phyloP scores from a whole-genome alignment of 2,888 invertebrate species.

The Pegoplata infirma region DNA sequence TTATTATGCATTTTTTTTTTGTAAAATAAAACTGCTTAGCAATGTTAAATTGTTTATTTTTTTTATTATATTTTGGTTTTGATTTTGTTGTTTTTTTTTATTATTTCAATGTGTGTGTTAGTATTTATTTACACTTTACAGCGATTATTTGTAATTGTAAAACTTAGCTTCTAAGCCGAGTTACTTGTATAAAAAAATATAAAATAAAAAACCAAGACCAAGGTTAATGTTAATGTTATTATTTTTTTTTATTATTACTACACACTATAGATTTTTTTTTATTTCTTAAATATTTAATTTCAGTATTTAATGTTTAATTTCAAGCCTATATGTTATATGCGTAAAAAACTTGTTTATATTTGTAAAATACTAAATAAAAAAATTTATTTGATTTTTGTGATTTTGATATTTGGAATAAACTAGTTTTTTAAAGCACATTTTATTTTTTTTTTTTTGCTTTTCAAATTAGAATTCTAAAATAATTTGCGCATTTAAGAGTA shows the following conservation, averaged over 20 bases:
- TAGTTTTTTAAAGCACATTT: neutral
- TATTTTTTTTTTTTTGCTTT: too few species aligned
- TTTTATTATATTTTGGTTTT: conserved; percentile 31
- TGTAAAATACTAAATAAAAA: neutral
- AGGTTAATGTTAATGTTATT: conserved; percentile 60
- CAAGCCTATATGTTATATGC: conserved; percentile 49
- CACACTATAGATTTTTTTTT: conserved; percentile 18
- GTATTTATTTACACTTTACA: neutral
- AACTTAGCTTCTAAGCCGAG: conserved; percentile 51
- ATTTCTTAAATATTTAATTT: conserved; percentile 16
- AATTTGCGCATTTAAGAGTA: neutral
- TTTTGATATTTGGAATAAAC: neutral
- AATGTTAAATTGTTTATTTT: conserved; percentile 44
- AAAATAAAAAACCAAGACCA: conserved; percentile 53
- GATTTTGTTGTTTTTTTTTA: conserved; percentile 14
- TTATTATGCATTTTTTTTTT: neutral
- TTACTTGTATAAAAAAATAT: neutral
- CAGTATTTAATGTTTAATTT: conserved; percentile 38
- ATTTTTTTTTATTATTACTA: conserved; percentile 3
- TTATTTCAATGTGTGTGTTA: neutral
- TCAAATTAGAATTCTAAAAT: neutral
- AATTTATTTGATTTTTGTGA: neutral
- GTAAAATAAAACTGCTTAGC: conserved; percentile 53
- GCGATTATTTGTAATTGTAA: conserved; percentile 44
- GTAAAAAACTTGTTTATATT: conserved; percentile 11